Percentiles rank a stretch among this genome's conserved stretches.
Evolutionary conservation across 2,888 invertebrate species (phyloP).

Genomic region (Cheilosia soror): DNA sequence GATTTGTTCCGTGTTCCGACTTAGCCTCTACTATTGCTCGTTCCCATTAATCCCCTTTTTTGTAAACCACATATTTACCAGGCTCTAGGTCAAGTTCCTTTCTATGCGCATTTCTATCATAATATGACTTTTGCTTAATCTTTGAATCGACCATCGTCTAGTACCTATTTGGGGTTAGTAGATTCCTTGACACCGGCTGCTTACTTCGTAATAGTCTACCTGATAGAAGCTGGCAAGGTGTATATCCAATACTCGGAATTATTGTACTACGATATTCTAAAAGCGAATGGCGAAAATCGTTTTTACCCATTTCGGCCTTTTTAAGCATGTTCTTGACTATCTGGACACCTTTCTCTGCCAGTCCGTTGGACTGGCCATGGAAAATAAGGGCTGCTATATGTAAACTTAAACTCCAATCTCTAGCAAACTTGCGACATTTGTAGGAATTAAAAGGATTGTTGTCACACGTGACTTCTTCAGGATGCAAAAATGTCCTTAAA

Average conservation of each 20-base stretch:
- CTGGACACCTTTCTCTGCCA: slow-evolving; percentile 38
- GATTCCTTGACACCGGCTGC: too few species aligned
- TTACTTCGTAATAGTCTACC: too few species aligned
- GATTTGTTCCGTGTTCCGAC: background rate
- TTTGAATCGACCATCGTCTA: too few species aligned
- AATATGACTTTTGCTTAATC: background rate
- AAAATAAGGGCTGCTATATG: slow-evolving; percentile 26
- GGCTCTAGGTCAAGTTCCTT: background rate
- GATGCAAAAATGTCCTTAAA: slow-evolving; percentile 1
- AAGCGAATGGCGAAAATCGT: background rate
- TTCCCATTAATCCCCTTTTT: slow-evolving; percentile 16
- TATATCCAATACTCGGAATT: too few species aligned
- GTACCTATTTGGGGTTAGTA: too few species aligned
- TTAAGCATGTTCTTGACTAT: slow-evolving; percentile 41
- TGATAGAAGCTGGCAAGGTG: too few species aligned
- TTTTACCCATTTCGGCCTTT: slow-evolving; percentile 24
- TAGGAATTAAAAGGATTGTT: too few species aligned
- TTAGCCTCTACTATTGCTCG: slow-evolving; percentile 8
- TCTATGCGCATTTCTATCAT: background rate
- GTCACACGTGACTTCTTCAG: background rate
- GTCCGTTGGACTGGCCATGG: slow-evolving; percentile 38
- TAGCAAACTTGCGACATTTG: too few species aligned
- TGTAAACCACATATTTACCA: background rate
- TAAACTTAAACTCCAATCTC: too few species aligned
- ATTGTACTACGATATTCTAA: too few species aligned